Conservation (phyloP, 2,888 invertebrate species). For the Odontothrips loti region DNA sequence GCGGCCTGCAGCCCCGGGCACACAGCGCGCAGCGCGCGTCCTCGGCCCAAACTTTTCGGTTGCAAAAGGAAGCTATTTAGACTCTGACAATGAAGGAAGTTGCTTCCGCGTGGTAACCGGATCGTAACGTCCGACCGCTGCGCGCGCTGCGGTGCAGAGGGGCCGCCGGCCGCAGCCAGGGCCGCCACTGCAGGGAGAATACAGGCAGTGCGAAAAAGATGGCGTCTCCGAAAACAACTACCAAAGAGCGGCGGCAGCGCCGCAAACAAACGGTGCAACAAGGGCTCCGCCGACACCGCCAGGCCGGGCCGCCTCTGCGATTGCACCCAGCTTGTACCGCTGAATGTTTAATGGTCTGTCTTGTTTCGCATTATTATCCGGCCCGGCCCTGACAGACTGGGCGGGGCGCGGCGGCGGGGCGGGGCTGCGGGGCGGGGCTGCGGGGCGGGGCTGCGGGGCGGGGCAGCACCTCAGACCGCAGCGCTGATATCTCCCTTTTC, state of each 20-base stretch:
- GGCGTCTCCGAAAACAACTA: no score
- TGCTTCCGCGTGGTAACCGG: neutral
- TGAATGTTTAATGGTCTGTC: constrained; percentile 25
- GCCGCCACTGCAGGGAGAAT: no score
- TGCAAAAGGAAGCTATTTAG: neutral
- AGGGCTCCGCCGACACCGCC: neutral
- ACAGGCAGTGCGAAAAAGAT: no score
- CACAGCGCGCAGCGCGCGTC: neutral
- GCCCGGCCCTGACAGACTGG: neutral
- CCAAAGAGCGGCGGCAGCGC: no score
- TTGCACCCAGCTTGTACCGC: constrained; percentile 23
- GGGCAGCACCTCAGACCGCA: neutral
- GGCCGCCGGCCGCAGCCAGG: no score
- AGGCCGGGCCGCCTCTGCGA: neutral
- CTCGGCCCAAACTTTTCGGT: neutral
- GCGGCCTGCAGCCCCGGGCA: neutral
- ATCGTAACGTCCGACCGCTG: no score
- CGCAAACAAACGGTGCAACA: no score
- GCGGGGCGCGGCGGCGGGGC: neutral
- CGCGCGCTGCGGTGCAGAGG: no score
- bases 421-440: neutral
- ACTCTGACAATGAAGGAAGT: neutral
- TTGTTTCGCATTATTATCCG: constrained; percentile 24
- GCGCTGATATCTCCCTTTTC: constrained; percentile 20
- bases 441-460: no score